Evolutionary conservation across 1,140 invertebrate genomes (phyloP), one percentile per base, ranked within the genome.

Genomic region (Aphelenchoides fujianensis): DNA sequence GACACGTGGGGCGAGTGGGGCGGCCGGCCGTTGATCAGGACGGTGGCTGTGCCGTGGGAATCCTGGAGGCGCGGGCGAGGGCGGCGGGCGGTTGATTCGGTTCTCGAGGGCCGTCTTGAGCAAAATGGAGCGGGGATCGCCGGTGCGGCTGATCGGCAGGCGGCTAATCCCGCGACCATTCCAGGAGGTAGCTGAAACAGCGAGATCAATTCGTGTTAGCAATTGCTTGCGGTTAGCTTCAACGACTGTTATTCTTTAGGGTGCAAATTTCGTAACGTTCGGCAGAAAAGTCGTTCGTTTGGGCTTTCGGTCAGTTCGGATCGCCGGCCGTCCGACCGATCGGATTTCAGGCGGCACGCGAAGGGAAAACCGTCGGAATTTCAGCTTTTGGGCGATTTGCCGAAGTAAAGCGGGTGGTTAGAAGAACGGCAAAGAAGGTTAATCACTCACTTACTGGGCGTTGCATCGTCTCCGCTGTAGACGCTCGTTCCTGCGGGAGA

Each of bases 61-160:
- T 48, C 41, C 12, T 23, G 12, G 41, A 48, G 41, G 12, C 41
- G 41, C 23, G 41, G 41, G 23, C n/a, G 41, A 48, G 23, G 41
- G 41, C 23, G 41, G 41, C 12, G 41, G 41, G 12, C 41, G 41
- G 32, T 59, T 77, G 28, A 79, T 62, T 30, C 77, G 70, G 63
- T 80, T 80, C 9, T 77, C 79, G 63, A 80, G 72, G 2, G 79
- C 79, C 54, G 74, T 79, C 75, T 80, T 80, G 32, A 80, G 72
- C 63, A 80, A 63, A 28, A 41, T 32, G 12, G 71, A 62, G 41
- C 54, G 53, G n/a, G 54, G 32, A 41, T 28, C 32, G 19, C 23
- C 5, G 35, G 19, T 71, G 2, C 2, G 28, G 28, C 71, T 71
- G 5, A 23, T 7, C 28, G 7, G 32, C 19, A 31, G 28, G 1